A percentile compares a stretch with the other conserved stretches of the same genome.
Evolutionary conservation across 2,888 invertebrate genomes (phyloP).

Genomic region (Hoplodrina blanda): DNA sequence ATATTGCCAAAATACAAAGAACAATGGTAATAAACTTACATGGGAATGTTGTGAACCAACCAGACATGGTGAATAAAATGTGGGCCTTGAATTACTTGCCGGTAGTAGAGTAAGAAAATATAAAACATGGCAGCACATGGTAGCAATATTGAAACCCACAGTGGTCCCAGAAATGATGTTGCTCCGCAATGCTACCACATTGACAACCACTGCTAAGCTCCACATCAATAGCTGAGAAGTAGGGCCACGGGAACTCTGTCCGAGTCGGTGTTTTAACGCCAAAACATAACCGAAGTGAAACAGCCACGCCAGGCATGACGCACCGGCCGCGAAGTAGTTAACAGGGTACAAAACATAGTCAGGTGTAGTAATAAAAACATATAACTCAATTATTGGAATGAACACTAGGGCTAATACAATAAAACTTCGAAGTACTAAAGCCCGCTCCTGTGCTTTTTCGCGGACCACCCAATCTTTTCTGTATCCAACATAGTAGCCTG

Average conservation of each 20-base stretch:
- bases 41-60: slow-evolving; percentile 89
- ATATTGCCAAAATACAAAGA: slow-evolving; percentile 10
- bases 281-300: slow-evolving; percentile 94
- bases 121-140: slow-evolving; percentile 91
- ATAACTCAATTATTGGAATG: slow-evolving; percentile 93
- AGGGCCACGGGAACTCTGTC: slow-evolving; percentile 94
- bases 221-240: slow-evolving; percentile 92
- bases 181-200: slow-evolving; percentile 93
- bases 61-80: slow-evolving; percentile 86
- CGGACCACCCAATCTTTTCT: slow-evolving; percentile 92
- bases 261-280: slow-evolving; percentile 92
- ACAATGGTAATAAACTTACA: slow-evolving; percentile 77
- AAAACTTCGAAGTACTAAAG: slow-evolving; percentile 92
- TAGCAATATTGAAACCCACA: slow-evolving; percentile 91
- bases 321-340: slow-evolving; percentile 93
- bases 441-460: slow-evolving; percentile 91
- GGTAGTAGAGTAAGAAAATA: slow-evolving; percentile 94
- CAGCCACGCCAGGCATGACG: slow-evolving; percentile 95
- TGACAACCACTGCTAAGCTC: slow-evolving; percentile 92
- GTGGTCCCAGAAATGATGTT: slow-evolving; percentile 88
- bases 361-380: slow-evolving; percentile 90
- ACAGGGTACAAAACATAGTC: slow-evolving; percentile 90
- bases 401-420: slow-evolving; percentile 92
- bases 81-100: slow-evolving; percentile 86
- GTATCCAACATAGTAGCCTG: slow-evolving; percentile 95